Percentiles rank a stretch among this genome's conserved stretches.
phyloP scores from a whole-genome alignment of 2,797 vertebrate species.

The Numenius phaeopus region DNA sequence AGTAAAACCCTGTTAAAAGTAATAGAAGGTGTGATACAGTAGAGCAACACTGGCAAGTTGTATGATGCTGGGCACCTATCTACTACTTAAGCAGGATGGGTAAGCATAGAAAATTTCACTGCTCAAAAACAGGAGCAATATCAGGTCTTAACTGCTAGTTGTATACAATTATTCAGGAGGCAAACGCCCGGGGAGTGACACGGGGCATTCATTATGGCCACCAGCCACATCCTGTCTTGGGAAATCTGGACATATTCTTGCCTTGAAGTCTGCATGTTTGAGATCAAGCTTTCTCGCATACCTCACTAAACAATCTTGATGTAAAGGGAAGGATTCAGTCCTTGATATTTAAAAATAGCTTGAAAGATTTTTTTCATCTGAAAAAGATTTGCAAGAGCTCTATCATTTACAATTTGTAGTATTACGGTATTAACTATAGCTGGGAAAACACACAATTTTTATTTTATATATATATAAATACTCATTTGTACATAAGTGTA shows the following conservation, averaged over 20 bases:
- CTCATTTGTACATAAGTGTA: constrained; percentile 52
- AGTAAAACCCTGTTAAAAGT: constrained; percentile 1
- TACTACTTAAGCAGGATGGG: neutral
- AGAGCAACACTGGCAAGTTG: neutral
- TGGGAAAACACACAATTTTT: constrained; percentile 26
- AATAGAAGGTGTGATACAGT: neutral
- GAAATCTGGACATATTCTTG: neutral
- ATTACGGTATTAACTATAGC: neutral
- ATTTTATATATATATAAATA: constrained; percentile 12
- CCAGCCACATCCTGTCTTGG: neutral
- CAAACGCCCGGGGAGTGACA: neutral
- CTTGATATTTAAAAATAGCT: constrained; percentile 27
- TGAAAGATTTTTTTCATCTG: constrained; percentile 23
- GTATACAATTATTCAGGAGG: neutral
- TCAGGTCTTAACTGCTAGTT: neutral
- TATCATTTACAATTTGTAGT: neutral
- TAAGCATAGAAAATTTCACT: neutral
- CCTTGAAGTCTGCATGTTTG: constrained; percentile 27
- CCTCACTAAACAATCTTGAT: constrained; percentile 21
- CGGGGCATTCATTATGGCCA: neutral
- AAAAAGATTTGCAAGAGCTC: constrained; percentile 29
- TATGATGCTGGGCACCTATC: neutral
- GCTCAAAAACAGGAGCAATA: neutral
- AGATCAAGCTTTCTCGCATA: constrained; percentile 32
- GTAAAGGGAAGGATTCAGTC: constrained; percentile 27